Conservation (phyloP, 1,140 invertebrate species). For the Oscheius sp. region DNA sequence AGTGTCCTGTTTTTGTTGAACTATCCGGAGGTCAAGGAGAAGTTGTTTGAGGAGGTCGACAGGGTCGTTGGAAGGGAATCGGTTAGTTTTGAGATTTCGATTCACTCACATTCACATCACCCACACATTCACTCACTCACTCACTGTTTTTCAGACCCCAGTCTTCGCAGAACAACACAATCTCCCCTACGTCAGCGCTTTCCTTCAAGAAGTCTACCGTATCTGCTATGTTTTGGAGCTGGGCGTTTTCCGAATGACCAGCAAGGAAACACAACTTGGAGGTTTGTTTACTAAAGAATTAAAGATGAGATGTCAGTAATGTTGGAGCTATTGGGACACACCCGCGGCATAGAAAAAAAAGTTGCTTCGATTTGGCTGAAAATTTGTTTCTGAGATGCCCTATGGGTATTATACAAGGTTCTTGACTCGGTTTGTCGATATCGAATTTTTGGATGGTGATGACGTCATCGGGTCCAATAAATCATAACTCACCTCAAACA, state of each 20-base stretch:
- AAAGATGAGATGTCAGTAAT: too few species aligned
- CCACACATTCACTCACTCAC: background rate
- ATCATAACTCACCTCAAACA: too few species aligned
- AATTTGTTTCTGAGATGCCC: too few species aligned
- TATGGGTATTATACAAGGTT: too few species aligned
- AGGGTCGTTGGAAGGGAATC: constrained; percentile 45
- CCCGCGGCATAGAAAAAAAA: too few species aligned
- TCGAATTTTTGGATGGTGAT: too few species aligned
- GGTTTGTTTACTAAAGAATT: too few species aligned
- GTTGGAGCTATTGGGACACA: too few species aligned
- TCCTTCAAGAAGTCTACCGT: constrained; percentile 34
- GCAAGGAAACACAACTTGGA: constrained; percentile 3
- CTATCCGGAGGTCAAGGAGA: constrained; percentile 43
- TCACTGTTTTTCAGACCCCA: constrained; percentile 16
- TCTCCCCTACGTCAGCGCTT: constrained; percentile 26
- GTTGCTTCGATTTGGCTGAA: too few species aligned
- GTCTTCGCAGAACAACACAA: constrained; percentile 29
- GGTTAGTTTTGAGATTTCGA: constrained; percentile 26
- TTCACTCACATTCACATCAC: constrained; percentile 21
- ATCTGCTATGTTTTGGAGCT: constrained; percentile 28
- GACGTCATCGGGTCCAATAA: too few species aligned
- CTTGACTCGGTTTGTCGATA: too few species aligned
- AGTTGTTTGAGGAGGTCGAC: constrained; percentile 43
- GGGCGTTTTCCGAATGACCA: constrained; percentile 23
- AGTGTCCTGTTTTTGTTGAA: constrained; percentile 29